Base-by-base conservation (phyloP, 2,113 vertebrate species). In the Oreocharis arfaki region DNA sequence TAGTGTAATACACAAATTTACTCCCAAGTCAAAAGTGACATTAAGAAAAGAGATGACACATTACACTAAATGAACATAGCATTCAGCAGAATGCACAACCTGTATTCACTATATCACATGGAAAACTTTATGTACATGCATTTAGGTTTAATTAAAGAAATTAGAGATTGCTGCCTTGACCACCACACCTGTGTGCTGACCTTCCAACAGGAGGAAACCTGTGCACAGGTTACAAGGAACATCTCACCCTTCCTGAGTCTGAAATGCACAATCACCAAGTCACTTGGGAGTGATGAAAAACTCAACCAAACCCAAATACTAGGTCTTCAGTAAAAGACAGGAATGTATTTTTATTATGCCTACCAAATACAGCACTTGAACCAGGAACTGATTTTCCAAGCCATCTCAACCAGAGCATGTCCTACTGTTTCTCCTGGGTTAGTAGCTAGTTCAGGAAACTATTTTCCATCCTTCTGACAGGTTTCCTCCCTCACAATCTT, bases 21-120 rank as follows among this genome's bases (percentile, higher is more conserved):
- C 5, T 17, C 2, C 0, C 0, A 56, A 19, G 19, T 55, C n/a
- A 56, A 28, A 69, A 39, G 23, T 11, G 8, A 28, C 30, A n/a
- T 47, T 42, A 59, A 37, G 30, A 63, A 55, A 39, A 46, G 28
- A 73, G 27, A 59, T 28, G 13, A 55, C 15, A 27, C 19, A 10
- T 30, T 30, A 33, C 1, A 65, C 41, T 37, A 67, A 59, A 65
- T 7, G 2, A 89, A 67, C 6, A 16, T 7, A 74, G 28, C 15
- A 64, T 64, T 71, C 30, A 67, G 7, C 6, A 78, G 49, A 84
- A 84, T 1, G 7, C 6, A 63, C 23, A 57, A 71, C 8, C 20
- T 32, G 6, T 39, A 57, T 15, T 56, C 42, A 12, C 16, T 68
- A 6, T 39, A 60, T 41, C 23, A 57, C 4, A 15, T 8, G 4